Evolutionary conservation across 2,113 vertebrate genomes (phyloP).

Genomic region (Bungarus multicinctus): DNA sequence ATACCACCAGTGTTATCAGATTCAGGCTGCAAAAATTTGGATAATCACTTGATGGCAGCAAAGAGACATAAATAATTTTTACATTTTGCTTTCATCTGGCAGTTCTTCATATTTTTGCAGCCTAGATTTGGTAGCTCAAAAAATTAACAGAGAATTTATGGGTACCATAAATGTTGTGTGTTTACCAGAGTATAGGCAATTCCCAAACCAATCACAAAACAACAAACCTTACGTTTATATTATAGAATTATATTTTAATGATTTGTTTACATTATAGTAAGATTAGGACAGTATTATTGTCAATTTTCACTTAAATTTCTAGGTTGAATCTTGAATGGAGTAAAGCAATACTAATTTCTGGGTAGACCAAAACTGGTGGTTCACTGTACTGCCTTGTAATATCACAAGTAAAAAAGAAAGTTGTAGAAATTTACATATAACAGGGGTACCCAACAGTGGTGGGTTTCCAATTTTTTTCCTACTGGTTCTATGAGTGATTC

Average conservation of each 20-base stretch:
- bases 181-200: background rate
- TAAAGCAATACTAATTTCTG: background rate
- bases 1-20: background rate
- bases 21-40: background rate
- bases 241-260: background rate
- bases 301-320: background rate
- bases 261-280: background rate
- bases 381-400: background rate
- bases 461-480: no score
- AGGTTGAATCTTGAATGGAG: background rate
- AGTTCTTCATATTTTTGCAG: background rate
- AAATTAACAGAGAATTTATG: background rate
- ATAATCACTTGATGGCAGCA: background rate
- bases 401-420: background rate
- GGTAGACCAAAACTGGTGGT: background rate
- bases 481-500: no score
- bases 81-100: background rate
- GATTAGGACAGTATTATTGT: background rate
- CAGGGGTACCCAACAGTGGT: no score
- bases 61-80: background rate
- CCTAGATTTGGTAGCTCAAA: background rate
- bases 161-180: background rate
- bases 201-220: background rate
- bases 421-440: background rate
- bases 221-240: background rate